Percentiles rank a stretch among this genome's conserved stretches.
phyloP scores from a whole-genome alignment of 1,140 invertebrate genomes.

The Gryon sp. region DNA sequence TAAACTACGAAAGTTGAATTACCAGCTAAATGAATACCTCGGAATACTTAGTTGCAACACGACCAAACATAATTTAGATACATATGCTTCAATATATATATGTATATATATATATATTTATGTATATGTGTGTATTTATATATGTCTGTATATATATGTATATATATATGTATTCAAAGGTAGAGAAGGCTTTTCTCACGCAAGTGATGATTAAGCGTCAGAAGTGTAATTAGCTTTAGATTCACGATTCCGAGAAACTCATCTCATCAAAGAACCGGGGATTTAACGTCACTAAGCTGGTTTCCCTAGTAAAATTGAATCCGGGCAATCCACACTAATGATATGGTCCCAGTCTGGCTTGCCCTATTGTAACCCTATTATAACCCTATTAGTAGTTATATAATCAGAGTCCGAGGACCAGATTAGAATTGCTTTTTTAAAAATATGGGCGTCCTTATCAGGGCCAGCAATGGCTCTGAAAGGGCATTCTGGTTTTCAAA shows the following conservation, averaged over 20 bases:
- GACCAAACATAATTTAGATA: constrained; percentile 46
- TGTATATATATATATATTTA: neutral
- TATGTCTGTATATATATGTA: neutral
- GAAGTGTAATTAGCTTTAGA: constrained; percentile 19
- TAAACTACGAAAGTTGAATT: constrained; percentile 52
- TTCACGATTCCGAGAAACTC: constrained; percentile 24
- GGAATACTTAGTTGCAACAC: constrained; percentile 44
- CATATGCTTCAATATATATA: neutral
- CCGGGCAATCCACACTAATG: too few species aligned
- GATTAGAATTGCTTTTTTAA: too few species aligned
- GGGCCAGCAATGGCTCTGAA: too few species aligned
- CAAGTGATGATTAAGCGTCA: constrained; percentile 18
- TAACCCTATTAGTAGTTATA: too few species aligned
- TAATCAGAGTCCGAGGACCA: too few species aligned
- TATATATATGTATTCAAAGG: constrained; percentile 10
- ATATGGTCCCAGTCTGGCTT: too few species aligned
- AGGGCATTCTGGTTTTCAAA: too few species aligned
- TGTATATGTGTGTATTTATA: neutral
- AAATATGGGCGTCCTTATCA: too few species aligned
- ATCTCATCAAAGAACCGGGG: constrained; percentile 19
- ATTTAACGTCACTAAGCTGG: too few species aligned
- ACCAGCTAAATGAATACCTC: constrained; percentile 52
- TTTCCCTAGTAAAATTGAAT: too few species aligned
- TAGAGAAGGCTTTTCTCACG: constrained; percentile 43
- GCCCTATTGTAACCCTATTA: too few species aligned